These are phyloP conservation scores for Monochamus alternatus DNA, from an alignment of 2,888 invertebrate species.

Conservation along the genomic window DNA sequence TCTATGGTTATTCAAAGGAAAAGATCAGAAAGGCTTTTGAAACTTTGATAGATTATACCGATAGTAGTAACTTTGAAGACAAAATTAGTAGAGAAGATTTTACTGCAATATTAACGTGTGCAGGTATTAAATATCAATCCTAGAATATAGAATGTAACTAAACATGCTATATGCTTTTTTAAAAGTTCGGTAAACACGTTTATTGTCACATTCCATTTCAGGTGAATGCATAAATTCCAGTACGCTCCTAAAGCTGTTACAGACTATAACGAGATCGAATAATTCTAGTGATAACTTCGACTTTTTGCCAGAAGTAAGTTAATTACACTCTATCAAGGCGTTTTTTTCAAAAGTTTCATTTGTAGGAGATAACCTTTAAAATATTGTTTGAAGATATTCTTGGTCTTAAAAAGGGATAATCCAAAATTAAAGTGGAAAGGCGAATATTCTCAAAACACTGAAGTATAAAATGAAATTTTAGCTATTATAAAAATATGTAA, in stretches of 20 bases:
- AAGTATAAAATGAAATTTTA: too few species aligned
- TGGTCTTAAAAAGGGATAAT: conserved; percentile 71
- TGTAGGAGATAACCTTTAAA: conserved; percentile 70
- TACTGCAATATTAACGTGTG: conserved; percentile 55
- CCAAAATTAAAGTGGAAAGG: conserved; percentile 35
- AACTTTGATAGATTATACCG: conserved; percentile 52
- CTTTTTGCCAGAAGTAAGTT: conserved; percentile 62
- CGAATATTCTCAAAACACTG: too few species aligned
- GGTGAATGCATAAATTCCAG: conserved; percentile 59
- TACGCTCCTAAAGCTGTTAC: conserved; percentile 59
- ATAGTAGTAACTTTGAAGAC: conserved; percentile 42
- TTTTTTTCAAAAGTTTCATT: conserved; percentile 31
- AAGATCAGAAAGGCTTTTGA: conserved; percentile 73
- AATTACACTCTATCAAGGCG: conserved; percentile 33
- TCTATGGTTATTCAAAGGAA: conserved; percentile 72
- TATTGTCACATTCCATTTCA: conserved; percentile 22
- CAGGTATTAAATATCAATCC: conserved; percentile 41
- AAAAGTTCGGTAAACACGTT: too few species aligned
- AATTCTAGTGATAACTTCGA: conserved; percentile 53
- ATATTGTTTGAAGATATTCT: conserved; percentile 71
- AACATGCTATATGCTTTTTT: too few species aligned
- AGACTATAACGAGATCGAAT: conserved; percentile 56
- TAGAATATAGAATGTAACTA: neutral
- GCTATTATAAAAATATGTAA: too few species aligned
- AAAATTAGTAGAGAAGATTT: conserved; percentile 57